phyloP scores from a whole-genome alignment of 2,888 invertebrate genomes.

The Tipula vernalis region DNA sequence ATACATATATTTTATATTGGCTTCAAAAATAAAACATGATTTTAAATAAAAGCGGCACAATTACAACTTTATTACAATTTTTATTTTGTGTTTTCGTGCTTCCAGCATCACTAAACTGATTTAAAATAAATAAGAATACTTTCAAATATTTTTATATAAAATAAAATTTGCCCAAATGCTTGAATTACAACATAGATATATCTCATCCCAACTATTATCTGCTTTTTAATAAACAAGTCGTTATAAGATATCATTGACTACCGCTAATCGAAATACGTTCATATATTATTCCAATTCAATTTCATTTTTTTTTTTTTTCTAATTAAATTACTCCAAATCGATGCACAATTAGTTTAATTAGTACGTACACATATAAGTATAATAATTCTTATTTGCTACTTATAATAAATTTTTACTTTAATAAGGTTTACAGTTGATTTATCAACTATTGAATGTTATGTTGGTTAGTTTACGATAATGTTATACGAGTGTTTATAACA shows the following conservation, averaged over 20 bases:
- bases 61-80: neutral
- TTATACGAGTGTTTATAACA: neutral
- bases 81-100: neutral
- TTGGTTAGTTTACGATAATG: neutral
- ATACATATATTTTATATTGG: neutral
- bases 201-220: neutral
- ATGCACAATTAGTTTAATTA: neutral
- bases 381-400: neutral
- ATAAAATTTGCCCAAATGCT: neutral
- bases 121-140: neutral
- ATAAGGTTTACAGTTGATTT: neutral
- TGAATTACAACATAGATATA: neutral
- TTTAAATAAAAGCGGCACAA: neutral
- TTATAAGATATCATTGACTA: neutral
- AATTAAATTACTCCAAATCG: slow-evolving; percentile 4
- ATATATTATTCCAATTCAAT: neutral
- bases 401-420: neutral
- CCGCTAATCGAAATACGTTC: neutral
- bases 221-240: neutral
- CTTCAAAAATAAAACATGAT: neutral
- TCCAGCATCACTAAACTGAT: neutral
- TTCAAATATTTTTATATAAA: neutral
- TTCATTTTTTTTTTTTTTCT: neutral
- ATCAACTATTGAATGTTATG: neutral
- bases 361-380: neutral